Base-by-base conservation (phyloP, 1,140 invertebrate genomes). In the Polyergus mexicanus region DNA sequence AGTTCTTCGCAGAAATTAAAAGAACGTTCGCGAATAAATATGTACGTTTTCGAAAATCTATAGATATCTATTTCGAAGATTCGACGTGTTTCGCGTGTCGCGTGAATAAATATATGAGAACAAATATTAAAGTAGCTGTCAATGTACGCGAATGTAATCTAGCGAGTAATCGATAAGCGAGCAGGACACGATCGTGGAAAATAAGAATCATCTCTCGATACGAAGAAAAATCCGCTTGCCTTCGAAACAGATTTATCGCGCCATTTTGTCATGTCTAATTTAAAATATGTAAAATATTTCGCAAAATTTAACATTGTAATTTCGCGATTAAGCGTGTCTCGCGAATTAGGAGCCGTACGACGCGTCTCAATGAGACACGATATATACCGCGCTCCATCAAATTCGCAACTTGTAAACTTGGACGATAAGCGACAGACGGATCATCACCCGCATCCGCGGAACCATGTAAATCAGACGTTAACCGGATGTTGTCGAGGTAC, bases 381-480 rank as follows among this genome's bases (percentile, higher is more conserved):
- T 60, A 60, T 60, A 60, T 32, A 32, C 11, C 44, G 10, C 38
- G 16, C 47, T 56, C 25, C 19, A 74, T 38, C 54, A 62, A 47
- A 74, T 71, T 80, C 32, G 47, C 68, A 13, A 83, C 54, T 60
- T 74, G 16, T 19, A 47, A 74, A 81, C 25, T 72, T 28, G 19
- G 19, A 32, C 25, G 54, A 74, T 83, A 74, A 71, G n/a, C 47
- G 13, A 10, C 22, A 11, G 75, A 6, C 22, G 38, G 35, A 69
- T 71, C 77, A 80, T 80, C 68, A 3, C 25, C 25, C 16, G 44
- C n/a, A 19, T 72, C 25, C 7, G 4, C 51, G 78, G 44, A 60
- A 56, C 51, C 5, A 69, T 19, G 56, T 81, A 81, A 81, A 72
- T 83, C 78, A 44, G 54, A 83, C 66, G 54, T 81, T 56, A 58